Conservation (phyloP, 2,113 vertebrate genomes). For the Perognathus longimembris region DNA sequence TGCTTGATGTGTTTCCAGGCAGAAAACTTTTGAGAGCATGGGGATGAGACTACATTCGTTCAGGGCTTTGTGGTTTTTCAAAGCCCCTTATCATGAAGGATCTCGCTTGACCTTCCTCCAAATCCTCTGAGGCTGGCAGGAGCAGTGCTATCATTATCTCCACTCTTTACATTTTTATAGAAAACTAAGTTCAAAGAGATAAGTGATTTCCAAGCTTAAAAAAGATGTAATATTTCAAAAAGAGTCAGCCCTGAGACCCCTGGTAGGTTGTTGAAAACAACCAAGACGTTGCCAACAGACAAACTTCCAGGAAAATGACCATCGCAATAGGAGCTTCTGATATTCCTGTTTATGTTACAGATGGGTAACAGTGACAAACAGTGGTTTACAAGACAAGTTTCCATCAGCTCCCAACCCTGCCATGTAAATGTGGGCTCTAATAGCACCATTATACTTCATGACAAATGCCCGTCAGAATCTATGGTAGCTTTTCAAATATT, state of each 20-base stretch:
- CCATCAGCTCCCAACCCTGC: not conserved
- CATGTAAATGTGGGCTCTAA: not conserved
- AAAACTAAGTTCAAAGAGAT: constrained; percentile 47
- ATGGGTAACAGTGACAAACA: not conserved
- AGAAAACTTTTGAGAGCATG: constrained; percentile 29
- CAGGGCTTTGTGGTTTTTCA: constrained; percentile 28
- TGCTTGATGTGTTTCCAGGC: not conserved
- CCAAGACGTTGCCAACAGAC: constrained; percentile 26
- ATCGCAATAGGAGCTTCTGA: not conserved
- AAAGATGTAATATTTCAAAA: constrained; percentile 53
- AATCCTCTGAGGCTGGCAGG: not conserved
- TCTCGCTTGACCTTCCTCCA: constrained; percentile 34
- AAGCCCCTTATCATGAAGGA: not conserved
- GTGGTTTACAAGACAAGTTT: not conserved
- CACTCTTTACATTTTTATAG: not conserved
- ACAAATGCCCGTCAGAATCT: constrained; percentile 15
- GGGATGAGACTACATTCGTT: not conserved
- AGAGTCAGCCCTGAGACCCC: not conserved
- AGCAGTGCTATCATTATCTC: not conserved
- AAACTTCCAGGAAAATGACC: not conserved
- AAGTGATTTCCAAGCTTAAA: constrained; percentile 46
- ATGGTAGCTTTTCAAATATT: constrained; percentile 10
- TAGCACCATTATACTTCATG: not conserved
- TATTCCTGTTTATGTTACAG: not conserved
- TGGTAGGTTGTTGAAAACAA: constrained; percentile 36